Evolutionary conservation across 2,113 vertebrate genomes (phyloP).

Genomic region (Poeciliopsis prolifica): DNA sequence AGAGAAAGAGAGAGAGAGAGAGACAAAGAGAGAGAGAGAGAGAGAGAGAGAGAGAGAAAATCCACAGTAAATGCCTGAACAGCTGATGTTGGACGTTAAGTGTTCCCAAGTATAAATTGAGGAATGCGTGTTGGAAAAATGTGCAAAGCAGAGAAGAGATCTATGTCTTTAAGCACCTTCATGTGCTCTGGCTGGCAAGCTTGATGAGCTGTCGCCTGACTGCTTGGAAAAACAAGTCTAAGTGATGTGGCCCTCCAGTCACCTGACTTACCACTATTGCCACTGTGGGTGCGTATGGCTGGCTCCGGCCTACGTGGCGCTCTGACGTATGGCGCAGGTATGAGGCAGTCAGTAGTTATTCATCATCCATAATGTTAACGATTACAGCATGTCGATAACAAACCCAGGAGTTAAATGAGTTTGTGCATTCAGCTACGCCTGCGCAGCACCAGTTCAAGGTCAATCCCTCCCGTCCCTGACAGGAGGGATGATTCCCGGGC

Average conservation of each 20-base stretch:
- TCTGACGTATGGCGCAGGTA: constrained; percentile 63
- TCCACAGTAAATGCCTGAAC: constrained; percentile 37
- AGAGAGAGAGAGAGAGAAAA: constrained; percentile 2
- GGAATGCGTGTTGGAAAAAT: constrained; percentile 22
- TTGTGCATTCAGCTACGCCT: constrained; percentile 77
- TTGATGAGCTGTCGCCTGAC: constrained; percentile 55
- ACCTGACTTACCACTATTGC: constrained; percentile 50
- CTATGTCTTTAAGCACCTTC: constrained; percentile 49
- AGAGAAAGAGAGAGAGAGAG: neutral
- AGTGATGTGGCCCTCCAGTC: constrained; percentile 53
- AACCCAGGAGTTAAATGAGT: constrained; percentile 80
- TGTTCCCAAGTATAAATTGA: constrained; percentile 42
- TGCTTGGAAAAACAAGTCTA: constrained; percentile 62
- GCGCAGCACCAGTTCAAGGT: constrained; percentile 78
- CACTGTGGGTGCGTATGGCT: neutral
- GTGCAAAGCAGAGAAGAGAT: constrained; percentile 40
- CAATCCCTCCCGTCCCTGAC: constrained; percentile 66
- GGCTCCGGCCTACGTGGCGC: constrained; percentile 2
- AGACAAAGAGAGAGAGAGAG: neutral
- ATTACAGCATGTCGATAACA: constrained; percentile 81
- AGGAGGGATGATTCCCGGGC: constrained; percentile 77
- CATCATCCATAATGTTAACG: constrained; percentile 81
- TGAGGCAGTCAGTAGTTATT: constrained; percentile 75
- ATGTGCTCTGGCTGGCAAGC: constrained; percentile 28
- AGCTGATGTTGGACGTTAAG: constrained; percentile 60